Conservation (phyloP, 2,888 invertebrate species). For the Sisyra terminalis region DNA sequence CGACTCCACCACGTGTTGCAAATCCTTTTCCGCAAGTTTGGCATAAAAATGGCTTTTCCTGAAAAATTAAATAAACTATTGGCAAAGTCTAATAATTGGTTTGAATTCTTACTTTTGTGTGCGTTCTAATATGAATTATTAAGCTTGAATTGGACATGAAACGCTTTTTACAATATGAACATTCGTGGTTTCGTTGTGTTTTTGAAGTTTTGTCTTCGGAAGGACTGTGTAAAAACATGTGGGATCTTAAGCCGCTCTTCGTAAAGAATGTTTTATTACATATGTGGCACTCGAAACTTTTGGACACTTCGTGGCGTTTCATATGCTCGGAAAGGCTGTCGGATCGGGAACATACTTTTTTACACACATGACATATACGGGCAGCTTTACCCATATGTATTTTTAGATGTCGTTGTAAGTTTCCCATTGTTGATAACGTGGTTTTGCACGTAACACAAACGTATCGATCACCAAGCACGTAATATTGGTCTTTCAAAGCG, state of each 20-base stretch:
- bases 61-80: neutral
- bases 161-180: constrained; percentile 8
- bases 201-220: constrained; percentile 1
- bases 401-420: constrained; percentile 7
- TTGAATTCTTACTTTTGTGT: constrained; percentile 3
- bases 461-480: neutral
- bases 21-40: constrained; percentile 7
- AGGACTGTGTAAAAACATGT: constrained; percentile 4
- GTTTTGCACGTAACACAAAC: constrained; percentile 3
- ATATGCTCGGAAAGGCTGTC: constrained; percentile 7
- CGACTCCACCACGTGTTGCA: constrained; percentile 6
- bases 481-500: neutral
- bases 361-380: constrained; percentile 4
- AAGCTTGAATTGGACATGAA: constrained; percentile 9
- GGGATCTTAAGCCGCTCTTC: constrained; percentile 3
- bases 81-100: no score
- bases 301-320: constrained; percentile 4
- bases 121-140: constrained; percentile 7
- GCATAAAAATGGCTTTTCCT: constrained; percentile 9
- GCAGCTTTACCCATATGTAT: constrained; percentile 4
- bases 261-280: constrained; percentile 6
- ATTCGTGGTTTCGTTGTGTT: constrained; percentile 1
- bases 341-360: constrained; percentile 4
- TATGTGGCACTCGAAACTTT: constrained; percentile 3
- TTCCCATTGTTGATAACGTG: constrained; percentile 2